Conservation (phyloP, 2,113 vertebrate genomes). For the Lipophrys pholis region DNA sequence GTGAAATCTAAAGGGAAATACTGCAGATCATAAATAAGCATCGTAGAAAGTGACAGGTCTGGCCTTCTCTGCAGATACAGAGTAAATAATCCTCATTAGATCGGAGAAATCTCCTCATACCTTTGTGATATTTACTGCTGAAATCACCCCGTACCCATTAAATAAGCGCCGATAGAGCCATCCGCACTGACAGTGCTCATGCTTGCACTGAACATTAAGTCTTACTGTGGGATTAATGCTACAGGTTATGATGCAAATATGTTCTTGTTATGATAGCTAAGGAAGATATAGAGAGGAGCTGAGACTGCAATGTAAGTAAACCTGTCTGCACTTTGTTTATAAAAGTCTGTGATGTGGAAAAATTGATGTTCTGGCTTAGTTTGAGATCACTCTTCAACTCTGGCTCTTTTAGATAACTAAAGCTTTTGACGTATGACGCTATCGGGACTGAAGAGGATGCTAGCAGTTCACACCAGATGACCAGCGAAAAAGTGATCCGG, state of each 20-base stretch:
- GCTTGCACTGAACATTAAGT: slow-evolving; percentile 41
- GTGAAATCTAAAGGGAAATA: slow-evolving; percentile 59
- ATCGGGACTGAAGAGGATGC: slow-evolving; percentile 2
- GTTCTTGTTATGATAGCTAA: slow-evolving; percentile 51
- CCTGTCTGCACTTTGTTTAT: slow-evolving; percentile 58
- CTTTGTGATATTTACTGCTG: slow-evolving; percentile 67
- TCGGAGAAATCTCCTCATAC: slow-evolving; percentile 67
- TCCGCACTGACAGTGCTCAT: slow-evolving; percentile 56
- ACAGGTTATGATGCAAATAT: slow-evolving; percentile 54
- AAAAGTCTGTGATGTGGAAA: slow-evolving; percentile 48
- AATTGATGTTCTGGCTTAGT: slow-evolving; percentile 44
- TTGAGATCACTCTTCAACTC: slow-evolving; percentile 36
- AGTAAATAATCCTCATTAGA: slow-evolving; percentile 75
- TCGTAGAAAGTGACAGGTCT: slow-evolving; percentile 71
- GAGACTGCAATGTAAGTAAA: slow-evolving; percentile 55
- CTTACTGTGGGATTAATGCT: slow-evolving; percentile 45
- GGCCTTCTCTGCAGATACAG: slow-evolving; percentile 48
- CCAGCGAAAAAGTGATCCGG: slow-evolving; percentile 37
- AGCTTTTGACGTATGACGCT: slow-evolving; percentile 23
- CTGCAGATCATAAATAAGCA: slow-evolving; percentile 68
- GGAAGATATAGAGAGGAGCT: slow-evolving; percentile 38
- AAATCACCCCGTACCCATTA: slow-evolving; percentile 60
- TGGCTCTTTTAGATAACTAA: slow-evolving; percentile 35
- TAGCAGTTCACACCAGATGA: slow-evolving; percentile 37
- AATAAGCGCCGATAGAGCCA: slow-evolving; percentile 66